These are phyloP conservation scores for Megalurothrips usitatus DNA, from an alignment of 2,888 invertebrate species.

Conservation along the genomic window DNA sequence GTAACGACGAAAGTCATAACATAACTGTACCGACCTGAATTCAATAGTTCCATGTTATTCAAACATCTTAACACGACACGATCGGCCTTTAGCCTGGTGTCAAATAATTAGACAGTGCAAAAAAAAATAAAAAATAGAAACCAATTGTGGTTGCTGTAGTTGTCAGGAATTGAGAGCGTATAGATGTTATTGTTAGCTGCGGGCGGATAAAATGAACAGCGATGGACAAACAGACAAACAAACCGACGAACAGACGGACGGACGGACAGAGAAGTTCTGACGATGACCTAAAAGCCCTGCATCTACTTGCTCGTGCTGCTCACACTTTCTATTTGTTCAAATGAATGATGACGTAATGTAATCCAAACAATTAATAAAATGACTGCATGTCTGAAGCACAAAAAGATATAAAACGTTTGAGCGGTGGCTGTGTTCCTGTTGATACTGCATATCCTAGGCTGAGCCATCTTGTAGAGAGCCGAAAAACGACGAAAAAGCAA, in stretches of 20 bases:
- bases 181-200: too few species aligned
- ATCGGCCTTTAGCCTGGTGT: background rate
- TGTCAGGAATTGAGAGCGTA: background rate
- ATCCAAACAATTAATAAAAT: slow-evolving; percentile 1
- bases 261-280: too few species aligned
- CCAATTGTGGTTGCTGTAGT: background rate
- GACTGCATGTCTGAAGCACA: slow-evolving; percentile 16
- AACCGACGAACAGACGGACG: too few species aligned
- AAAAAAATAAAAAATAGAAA: background rate
- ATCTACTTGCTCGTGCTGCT: background rate
- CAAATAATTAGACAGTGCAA: slow-evolving; percentile 6
- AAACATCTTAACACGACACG: background rate
- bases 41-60: background rate
- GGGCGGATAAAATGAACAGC: too few species aligned
- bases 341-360: background rate
- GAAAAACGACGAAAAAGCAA: background rate
- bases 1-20: background rate
- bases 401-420: background rate
- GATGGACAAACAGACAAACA: too few species aligned
- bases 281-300: too few species aligned
- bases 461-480: background rate
- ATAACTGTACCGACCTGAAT: slow-evolving; percentile 1
- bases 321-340: background rate
- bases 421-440: slow-evolving; percentile 21
- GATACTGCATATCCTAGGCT: slow-evolving; percentile 3